Evolutionary conservation across 2,113 vertebrate species (phyloP).

Genomic region (Ia io): DNA sequence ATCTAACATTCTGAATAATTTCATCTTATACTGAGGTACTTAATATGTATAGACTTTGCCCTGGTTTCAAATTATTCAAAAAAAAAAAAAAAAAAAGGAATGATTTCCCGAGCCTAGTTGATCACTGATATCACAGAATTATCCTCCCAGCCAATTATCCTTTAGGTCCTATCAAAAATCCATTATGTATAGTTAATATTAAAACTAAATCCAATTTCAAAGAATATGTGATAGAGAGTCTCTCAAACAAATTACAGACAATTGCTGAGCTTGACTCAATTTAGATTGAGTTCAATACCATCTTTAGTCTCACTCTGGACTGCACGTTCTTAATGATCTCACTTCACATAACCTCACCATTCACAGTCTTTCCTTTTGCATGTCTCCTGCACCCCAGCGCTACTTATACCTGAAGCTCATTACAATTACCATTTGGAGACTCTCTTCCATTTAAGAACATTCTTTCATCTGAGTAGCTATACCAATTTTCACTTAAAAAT

Average conservation of each 20-base stretch:
- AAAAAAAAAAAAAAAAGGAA: neutral
- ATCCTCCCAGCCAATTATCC: conserved; percentile 49
- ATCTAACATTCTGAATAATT: neutral
- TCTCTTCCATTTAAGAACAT: neutral
- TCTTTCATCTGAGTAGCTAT: neutral
- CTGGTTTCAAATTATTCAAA: conserved; percentile 45
- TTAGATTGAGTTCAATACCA: conserved; percentile 45
- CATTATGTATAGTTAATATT: conserved; percentile 55
- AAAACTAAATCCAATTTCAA: conserved; percentile 61
- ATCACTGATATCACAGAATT: conserved; percentile 40
- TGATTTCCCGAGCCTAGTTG: conserved; percentile 7
- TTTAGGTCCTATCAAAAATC: conserved; percentile 49
- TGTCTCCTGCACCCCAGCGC: neutral
- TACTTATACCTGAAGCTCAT: neutral
- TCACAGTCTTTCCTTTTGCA: neutral
- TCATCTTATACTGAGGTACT: neutral
- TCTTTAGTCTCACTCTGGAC: neutral
- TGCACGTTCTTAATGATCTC: neutral
- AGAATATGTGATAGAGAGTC: conserved; percentile 55
- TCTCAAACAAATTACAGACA: conserved; percentile 63
- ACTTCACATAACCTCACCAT: neutral
- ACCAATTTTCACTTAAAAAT: neutral
- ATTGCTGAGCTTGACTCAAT: conserved; percentile 55
- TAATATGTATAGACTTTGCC: neutral
- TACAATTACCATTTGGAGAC: neutral